Base-by-base conservation (phyloP, 2,113 vertebrate species). In the Mixornis gularis region DNA sequence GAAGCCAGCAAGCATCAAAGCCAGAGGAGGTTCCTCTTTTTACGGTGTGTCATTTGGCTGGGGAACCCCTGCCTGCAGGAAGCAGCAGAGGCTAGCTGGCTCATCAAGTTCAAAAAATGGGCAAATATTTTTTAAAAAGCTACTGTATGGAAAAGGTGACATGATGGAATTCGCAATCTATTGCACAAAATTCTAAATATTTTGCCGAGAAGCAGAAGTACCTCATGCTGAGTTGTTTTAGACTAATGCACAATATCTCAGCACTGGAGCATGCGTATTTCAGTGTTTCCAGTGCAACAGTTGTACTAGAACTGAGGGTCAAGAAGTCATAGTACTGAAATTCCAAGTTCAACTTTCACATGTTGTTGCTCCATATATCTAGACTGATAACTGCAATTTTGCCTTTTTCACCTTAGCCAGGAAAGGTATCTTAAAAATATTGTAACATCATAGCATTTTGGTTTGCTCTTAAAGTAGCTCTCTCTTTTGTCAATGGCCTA, bases 201-300 rank as follows among this genome's bases (percentile, higher is more conserved):
- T 84, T 44, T 63, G 3, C 34, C 9, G 2, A 59, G 30, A 93
- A 89, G 79, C 27, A 64, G 79, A 90, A 86, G 56, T 81, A 40
- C 21, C 13, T 77, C 29, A 16, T 20, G 17, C 10, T 69, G 38
- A 77, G 51, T 87, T 49, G 40, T 30, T 51, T 68, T 87, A 63
- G 40, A 58, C 7, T 32, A 17, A 15, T 19, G 40, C 4, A 3
- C 36, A 55, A 4, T 2, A 1, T 66, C n/a, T 81, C 2, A 0
- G 22, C 62, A n/a, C 16, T 22, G 18, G 13, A 62, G 10, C 13
- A 3, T 17, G 13, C 1, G 1, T 36, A 38, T 66, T 77, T 82
- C 9, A 9, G 19, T 46, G 30, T 79, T 94, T 68, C 46, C 30
- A 10, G 19, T 69, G 12, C 15, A 79, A 30, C 7, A 49, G 25